Conservation (phyloP, 2,888 invertebrate genomes). For the Lasioglossum zephyrum region DNA sequence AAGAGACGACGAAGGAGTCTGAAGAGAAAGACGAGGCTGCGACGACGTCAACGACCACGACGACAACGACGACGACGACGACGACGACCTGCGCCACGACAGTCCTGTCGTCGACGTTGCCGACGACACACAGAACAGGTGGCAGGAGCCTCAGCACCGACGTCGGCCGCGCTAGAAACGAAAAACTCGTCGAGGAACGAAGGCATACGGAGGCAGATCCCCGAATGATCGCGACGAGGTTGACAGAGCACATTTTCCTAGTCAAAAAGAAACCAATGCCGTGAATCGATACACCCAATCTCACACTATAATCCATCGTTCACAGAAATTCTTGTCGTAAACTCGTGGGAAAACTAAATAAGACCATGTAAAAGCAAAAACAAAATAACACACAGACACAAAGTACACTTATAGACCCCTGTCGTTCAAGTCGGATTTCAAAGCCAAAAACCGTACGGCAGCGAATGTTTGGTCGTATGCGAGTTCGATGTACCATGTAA, state of each 20-base stretch:
- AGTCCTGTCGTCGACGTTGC: background rate
- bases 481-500: conserved; percentile 27
- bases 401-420: conserved; percentile 44
- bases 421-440: conserved; percentile 21
- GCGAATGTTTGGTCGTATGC: conserved; percentile 29
- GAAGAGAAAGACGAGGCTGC: conserved; percentile 22
- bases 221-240: conserved; percentile 68
- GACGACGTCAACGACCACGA: background rate
- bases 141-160: conserved; percentile 71
- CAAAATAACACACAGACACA: conserved; percentile 1
- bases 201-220: conserved; percentile 70
- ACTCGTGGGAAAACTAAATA: conserved; percentile 31
- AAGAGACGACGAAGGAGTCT: conserved; percentile 17
- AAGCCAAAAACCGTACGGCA: background rate
- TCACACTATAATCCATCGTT: background rate
- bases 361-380: background rate
- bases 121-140: conserved; percentile 29
- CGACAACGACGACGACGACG: background rate
- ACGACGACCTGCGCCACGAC: background rate
- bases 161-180: conserved; percentile 53
- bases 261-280: conserved; percentile 66
- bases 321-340: background rate
- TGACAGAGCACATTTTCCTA: conserved; percentile 68
- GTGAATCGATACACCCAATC: conserved; percentile 41
- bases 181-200: conserved; percentile 62